phyloP scores from a whole-genome alignment of 2,888 invertebrate genomes.

The Reticulitermes lucifugus region DNA sequence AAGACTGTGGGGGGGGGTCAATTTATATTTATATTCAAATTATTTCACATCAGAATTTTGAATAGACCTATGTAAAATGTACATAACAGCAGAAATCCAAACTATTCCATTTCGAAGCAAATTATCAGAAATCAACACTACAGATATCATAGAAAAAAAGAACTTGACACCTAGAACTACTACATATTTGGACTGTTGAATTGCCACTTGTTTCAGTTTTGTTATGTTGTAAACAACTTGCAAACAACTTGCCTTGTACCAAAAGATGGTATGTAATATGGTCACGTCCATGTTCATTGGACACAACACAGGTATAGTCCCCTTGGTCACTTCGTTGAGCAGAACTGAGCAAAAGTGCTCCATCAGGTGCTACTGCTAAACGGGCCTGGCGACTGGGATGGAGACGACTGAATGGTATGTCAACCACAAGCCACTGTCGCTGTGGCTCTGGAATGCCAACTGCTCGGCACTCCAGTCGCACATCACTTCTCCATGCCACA shows the following conservation, averaged over 20 bases:
- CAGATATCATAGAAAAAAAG: no score
- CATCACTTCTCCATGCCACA: conserved; percentile 57
- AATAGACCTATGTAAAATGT: no score
- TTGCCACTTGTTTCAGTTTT: no score
- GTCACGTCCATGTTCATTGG: conserved; percentile 55
- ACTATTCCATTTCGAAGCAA: no score
- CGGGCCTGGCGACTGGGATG: conserved; percentile 41
- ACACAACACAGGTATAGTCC: conserved; percentile 57
- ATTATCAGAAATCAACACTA: no score
- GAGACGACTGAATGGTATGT: conserved; percentile 34
- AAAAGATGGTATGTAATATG: conserved; percentile 56
- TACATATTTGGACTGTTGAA: no score
- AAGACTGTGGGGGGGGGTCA: no score
- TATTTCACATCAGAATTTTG: no score
- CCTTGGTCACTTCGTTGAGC: conserved; percentile 57
- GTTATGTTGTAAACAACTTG: no score
- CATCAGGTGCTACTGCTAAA: conserved; percentile 52
- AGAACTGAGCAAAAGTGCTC: conserved; percentile 56
- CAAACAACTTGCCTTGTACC: conserved; percentile 55
- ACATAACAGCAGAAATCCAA: no score
- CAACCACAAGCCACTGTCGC: conserved; percentile 51
- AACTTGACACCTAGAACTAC: no score
- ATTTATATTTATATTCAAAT: no score
- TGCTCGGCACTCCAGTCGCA: conserved; percentile 56
- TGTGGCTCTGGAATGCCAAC: conserved; percentile 57